These are phyloP conservation scores for Cryptotis parvus DNA, from an alignment of 2,113 vertebrate genomes.

Conservation along the genomic window DNA sequence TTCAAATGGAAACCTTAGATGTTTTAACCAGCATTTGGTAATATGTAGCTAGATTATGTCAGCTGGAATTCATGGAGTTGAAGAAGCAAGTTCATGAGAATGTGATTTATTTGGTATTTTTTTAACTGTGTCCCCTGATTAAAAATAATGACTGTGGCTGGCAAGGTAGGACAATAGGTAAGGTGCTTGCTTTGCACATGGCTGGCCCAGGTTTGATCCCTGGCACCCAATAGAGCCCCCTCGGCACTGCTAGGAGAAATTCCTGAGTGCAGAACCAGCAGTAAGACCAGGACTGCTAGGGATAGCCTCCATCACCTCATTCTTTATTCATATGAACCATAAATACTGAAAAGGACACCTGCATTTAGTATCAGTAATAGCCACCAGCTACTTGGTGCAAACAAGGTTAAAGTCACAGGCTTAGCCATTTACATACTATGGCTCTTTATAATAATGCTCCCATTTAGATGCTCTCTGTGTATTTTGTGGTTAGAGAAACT, in stretches of 20 bases:
- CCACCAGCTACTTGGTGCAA: background rate
- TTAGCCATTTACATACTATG: background rate
- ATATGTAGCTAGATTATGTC: background rate
- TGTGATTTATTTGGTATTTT: background rate
- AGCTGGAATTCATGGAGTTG: background rate
- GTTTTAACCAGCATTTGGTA: background rate
- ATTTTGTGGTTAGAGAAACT: conserved; percentile 24
- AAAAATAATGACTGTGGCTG: too few species aligned
- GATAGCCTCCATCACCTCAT: background rate
- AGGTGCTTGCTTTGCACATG: too few species aligned
- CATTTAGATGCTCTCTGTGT: background rate
- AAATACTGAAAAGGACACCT: conserved; percentile 7
- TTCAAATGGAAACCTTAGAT: conserved; percentile 50
- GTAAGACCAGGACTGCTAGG: background rate
- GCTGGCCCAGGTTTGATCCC: too few species aligned
- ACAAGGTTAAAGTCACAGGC: background rate
- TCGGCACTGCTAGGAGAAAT: too few species aligned
- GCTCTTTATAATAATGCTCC: background rate
- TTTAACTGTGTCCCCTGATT: background rate
- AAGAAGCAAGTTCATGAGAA: background rate
- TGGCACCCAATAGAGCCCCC: too few species aligned
- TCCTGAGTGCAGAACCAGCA: background rate
- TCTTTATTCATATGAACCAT: too few species aligned
- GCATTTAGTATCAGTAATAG: conserved; percentile 28
- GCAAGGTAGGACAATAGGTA: too few species aligned